Evolutionary conservation across 1,140 invertebrate genomes (phyloP).

Genomic region (Eufriesea mexicana): DNA sequence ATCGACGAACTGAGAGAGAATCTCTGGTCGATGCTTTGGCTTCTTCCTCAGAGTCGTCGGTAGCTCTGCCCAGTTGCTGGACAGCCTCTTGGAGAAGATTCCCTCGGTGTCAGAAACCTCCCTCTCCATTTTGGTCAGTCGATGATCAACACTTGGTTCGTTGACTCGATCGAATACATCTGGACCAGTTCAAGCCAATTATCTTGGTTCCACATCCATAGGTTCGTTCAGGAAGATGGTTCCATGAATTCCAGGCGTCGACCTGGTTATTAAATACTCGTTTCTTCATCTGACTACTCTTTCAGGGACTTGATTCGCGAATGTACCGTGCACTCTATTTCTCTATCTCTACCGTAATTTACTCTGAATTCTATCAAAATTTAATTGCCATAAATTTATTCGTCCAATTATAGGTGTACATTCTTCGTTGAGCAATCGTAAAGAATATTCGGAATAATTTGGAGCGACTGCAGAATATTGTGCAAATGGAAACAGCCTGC

Average conservation of each 20-base stretch:
- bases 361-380: too few relatives aligned
- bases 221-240: background rate
- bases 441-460: too few relatives aligned
- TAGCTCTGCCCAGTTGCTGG: constrained; percentile 80
- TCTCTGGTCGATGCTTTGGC: constrained; percentile 79
- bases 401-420: too few relatives aligned
- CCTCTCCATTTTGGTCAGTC: constrained; percentile 74
- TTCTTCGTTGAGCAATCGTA: too few relatives aligned
- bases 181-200: background rate
- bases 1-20: constrained; percentile 79
- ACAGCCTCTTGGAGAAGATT: constrained; percentile 75
- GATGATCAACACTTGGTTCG: background rate
- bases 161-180: background rate
- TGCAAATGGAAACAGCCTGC: too few relatives aligned
- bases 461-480: too few relatives aligned
- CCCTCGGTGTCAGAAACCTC: constrained; percentile 79
- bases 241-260: background rate
- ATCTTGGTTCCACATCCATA: background rate
- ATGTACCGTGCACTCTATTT: constrained; percentile 30
- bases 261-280: background rate
- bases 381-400: too few relatives aligned
- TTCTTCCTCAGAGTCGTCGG: constrained; percentile 79
- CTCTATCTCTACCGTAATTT: background rate
- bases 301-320: background rate
- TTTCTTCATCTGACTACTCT: too few relatives aligned